Base-by-base conservation (phyloP, 35 echinoderm and acorn worm species). In the Antedon bifida region DNA sequence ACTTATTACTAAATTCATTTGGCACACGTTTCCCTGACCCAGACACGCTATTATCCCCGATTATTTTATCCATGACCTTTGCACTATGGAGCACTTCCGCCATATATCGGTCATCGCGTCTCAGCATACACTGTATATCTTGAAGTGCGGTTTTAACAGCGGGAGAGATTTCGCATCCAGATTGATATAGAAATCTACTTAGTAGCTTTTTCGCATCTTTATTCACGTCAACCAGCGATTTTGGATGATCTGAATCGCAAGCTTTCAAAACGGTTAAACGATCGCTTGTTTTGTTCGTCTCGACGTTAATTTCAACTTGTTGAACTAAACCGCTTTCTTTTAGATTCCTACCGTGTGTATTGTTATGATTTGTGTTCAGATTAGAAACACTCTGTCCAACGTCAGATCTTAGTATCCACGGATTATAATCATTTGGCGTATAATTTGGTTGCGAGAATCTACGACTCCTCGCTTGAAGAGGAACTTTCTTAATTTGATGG, bases 191-290 rank as follows among this genome's bases (percentile, higher is more conserved):
- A 26, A 80, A 80, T 26, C 34, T 80, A 36, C 33, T 38, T 13
- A 80, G 33, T 13, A 80, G 23, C 12, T 36, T 38, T n/a, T 80
- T 80, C 31, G 35, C 34, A 39, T 80, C 78, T 39, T 80, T 80
- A 29, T 80, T 80, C 14, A 80, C 34, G 30, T 80, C 78, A 36
- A 38, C 78, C 5, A 80, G 78, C 7, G 78, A 80, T 39, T 80
- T 80, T 29, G 78, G 78, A 36, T 35, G 51, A 16, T 64, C 51
- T 19, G 51, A 2, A 64, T 26, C 51, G 23, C 51, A 11, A 21
- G 1, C 19, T 64, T 64, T 64, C 19, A 64, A 64, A 23, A 64
- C 51, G 19, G 9, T 23, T 64, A 64, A 11, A 23, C 19, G 51
- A 64, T 64, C 51, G 3, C 26, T 64, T 26, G 23, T 64, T 64